Percentiles rank a stretch among this genome's conserved stretches.
Evolutionary conservation across 2,888 invertebrate genomes (phyloP).

Genomic region (Diloba caeruleocephala): DNA sequence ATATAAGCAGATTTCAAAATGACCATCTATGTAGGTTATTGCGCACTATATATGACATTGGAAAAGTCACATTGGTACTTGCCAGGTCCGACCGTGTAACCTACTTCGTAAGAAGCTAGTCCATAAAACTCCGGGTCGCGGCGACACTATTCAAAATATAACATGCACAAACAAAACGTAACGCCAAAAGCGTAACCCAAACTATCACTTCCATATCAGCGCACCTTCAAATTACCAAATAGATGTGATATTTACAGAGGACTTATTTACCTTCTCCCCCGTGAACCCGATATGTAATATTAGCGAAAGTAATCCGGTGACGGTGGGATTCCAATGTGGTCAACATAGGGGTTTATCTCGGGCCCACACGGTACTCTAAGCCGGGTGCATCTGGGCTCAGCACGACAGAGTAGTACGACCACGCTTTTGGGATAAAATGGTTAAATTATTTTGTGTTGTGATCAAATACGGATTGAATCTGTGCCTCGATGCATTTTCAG

Average conservation of each 20-base stretch:
- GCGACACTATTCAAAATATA: background rate
- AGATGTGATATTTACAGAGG: conserved; percentile 13
- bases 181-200: background rate
- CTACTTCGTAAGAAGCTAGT: no score
- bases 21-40: no score
- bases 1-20: no score
- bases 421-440: conserved; percentile 15
- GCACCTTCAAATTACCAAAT: conserved; percentile 14
- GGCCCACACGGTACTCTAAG: conserved; percentile 58
- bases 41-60: no score
- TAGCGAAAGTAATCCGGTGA: conserved; percentile 42
- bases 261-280: conserved; percentile 27
- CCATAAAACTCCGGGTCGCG: no score
- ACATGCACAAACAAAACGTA: background rate
- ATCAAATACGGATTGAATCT: no score
- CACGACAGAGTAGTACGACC: conserved; percentile 55
- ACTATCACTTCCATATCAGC: background rate
- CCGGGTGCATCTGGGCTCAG: conserved; percentile 61
- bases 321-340: conserved; percentile 38
- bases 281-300: conserved; percentile 41
- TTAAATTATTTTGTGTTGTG: no score
- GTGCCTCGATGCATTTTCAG: no score
- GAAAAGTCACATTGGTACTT: no score
- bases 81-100: no score
- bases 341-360: conserved; percentile 58